Evolutionary conservation across 2,797 vertebrate species (phyloP), one percentile per base, ranked within the genome.

Genomic region (Apogon hyalosoma): DNA sequence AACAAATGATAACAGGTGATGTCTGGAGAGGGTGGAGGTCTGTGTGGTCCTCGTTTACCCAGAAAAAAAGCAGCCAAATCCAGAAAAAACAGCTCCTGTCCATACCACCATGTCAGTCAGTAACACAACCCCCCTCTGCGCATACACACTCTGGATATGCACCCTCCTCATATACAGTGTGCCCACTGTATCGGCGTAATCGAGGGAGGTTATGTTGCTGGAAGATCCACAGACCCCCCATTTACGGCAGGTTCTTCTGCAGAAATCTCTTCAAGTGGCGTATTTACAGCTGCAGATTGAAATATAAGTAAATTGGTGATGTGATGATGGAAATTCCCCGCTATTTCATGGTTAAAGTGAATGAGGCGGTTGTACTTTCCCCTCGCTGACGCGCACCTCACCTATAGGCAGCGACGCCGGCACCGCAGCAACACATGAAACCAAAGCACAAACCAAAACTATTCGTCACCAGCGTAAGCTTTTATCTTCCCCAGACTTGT

Each of bases 1-100:
- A 77, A 77, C 75, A 56, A 68, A 78, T 63, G 68, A 84, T 64
- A 91, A 85, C 87, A 92, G 89, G 83, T 88, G 87, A 87, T 14
- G 66, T 73, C 67, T 67, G 73, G 67, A 42, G 54, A 57, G 67
- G 18, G 0, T 1, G 14, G 60, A 83, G 63, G 55, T 58, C 79
- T 89, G 87, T 89, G 91, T 90, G 90, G 86, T 83, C 31, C 31
- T 1, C 36, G 13, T 39, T 7, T n/a, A 36, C 28, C 45, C 52
- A 48, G 60, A 76, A 65, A 73, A 69, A 61, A 15, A 52, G 49
- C 72, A 62, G 56, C 50, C 70, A 79, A 85, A 83, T 87, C 70
- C 53, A 75, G 70, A 61, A 83, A 80, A 76, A 60, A 14, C 1
- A 42, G 53, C 36, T 39, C 19, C 15, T 7, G 15, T 76, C 76